Evolutionary conservation across 2,888 invertebrate species (phyloP).

Genomic region (Ophion slaviceki): DNA sequence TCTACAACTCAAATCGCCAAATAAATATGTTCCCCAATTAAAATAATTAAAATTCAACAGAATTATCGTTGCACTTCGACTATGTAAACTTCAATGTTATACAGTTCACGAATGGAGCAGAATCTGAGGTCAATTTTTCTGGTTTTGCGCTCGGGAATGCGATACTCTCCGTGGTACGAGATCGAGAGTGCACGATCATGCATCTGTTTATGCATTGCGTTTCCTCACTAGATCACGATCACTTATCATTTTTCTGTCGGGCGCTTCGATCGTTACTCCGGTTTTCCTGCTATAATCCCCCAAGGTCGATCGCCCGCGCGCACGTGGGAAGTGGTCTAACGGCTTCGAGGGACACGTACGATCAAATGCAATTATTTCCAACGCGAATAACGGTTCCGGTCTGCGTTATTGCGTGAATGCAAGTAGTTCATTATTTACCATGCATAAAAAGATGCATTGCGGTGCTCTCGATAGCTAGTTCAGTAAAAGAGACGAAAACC

Average conservation of each 20-base stretch:
- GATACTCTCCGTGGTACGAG: not conserved
- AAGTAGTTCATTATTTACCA: not conserved
- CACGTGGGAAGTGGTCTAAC: slow-evolving; percentile 52
- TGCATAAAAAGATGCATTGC: too few relatives aligned
- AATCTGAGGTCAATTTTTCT: slow-evolving; percentile 21
- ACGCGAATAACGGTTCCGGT: slow-evolving; percentile 59
- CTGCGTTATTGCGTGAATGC: slow-evolving; percentile 6
- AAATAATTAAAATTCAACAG: not conserved
- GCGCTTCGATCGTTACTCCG: slow-evolving; percentile 35
- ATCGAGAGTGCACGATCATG: slow-evolving; percentile 40
- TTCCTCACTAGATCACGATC: slow-evolving; percentile 3
- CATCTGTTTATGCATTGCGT: slow-evolving; percentile 9
- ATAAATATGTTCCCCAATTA: not conserved
- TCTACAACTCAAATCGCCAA: not conserved
- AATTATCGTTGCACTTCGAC: too few relatives aligned
- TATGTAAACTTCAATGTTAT: slow-evolving; percentile 21
- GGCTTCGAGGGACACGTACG: slow-evolving; percentile 31
- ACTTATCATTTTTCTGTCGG: slow-evolving; percentile 12
- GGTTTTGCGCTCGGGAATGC: slow-evolving; percentile 41
- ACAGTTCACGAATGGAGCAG: slow-evolving; percentile 3
- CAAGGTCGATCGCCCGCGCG: slow-evolving; percentile 59
- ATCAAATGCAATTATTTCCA: slow-evolving; percentile 51
- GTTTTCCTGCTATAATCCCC: slow-evolving; percentile 44
- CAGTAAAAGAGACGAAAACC: too few relatives aligned
- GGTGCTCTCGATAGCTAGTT: too few relatives aligned